phyloP scores from a whole-genome alignment of 2,888 invertebrate species.

The Trichogramma evanescens region DNA sequence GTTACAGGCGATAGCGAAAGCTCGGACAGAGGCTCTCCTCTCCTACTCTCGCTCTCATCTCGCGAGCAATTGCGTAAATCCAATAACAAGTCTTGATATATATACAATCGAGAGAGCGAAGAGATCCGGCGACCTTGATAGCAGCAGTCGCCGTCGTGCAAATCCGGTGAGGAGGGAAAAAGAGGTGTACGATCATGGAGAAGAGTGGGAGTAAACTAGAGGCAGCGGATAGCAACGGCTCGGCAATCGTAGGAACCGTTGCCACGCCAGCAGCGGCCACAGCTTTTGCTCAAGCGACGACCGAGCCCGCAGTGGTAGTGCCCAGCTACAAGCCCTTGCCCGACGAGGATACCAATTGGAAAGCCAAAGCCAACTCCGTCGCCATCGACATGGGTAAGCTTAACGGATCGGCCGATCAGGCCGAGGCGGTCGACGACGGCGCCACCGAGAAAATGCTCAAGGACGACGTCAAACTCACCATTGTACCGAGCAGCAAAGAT shows the following conservation, averaged over 20 bases:
- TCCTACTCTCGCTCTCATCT: too few species aligned
- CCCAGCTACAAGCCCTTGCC: conserved; percentile 31
- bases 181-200: conserved; percentile 28
- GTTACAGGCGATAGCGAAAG: too few species aligned
- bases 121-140: neutral
- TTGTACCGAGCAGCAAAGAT: conserved; percentile 31
- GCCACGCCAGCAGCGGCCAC: neutral
- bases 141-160: conserved; percentile 9
- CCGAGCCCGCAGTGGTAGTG: too few species aligned
- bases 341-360: conserved; percentile 32
- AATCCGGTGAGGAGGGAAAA: conserved; percentile 3
- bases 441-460: conserved; percentile 43
- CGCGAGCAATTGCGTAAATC: too few species aligned
- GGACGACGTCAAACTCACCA: conserved; percentile 34
- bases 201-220: conserved; percentile 39
- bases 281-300: too few species aligned
- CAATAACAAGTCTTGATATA: too few species aligned
- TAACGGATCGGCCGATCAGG: conserved; percentile 29
- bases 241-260: conserved; percentile 27
- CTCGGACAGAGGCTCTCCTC: too few species aligned
- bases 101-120: too few species aligned
- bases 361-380: conserved; percentile 10
- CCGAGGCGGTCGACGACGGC: conserved; percentile 36
- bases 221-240: conserved; percentile 28
- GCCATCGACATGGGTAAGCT: conserved; percentile 35